Evolutionary conservation across 2,888 invertebrate genomes (phyloP).

Genomic region (Andrena bicolor): DNA sequence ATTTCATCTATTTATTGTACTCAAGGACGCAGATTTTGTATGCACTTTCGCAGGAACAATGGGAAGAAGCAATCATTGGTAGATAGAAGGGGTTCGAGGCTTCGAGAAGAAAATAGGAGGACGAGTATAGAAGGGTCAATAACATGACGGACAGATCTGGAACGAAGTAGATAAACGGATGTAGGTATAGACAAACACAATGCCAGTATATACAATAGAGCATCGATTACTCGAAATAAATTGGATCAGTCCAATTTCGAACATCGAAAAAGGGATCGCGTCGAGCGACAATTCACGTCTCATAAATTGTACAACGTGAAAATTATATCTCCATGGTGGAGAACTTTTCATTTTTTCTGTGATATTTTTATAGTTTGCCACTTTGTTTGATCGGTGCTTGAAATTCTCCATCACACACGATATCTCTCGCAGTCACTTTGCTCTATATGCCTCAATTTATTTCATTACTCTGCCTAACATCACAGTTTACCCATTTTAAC

Average conservation of each 20-base stretch:
- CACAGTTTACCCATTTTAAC: background rate
- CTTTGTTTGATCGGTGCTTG: background rate
- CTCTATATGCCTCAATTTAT: background rate
- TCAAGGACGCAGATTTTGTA: background rate
- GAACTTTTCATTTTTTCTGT: background rate
- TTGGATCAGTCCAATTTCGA: conserved; percentile 9
- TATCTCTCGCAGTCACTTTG: background rate
- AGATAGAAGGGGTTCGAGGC: background rate
- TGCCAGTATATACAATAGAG: background rate
- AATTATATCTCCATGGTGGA: background rate
- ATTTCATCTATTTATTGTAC: background rate
- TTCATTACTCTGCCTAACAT: background rate
- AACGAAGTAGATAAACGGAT: conserved; percentile 33
- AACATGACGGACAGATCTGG: conserved; percentile 7
- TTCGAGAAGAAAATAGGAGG: background rate
- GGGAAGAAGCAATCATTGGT: background rate
- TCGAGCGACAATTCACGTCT: background rate
- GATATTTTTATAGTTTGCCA: background rate
- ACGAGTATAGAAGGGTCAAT: conserved; percentile 21
- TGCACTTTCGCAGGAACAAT: background rate
- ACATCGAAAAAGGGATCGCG: background rate
- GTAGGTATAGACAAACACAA: conserved; percentile 9
- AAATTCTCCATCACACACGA: background rate
- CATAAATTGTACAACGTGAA: background rate
- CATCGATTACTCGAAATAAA: conserved; percentile 16